Base-by-base conservation (phyloP, 2,797 vertebrate species). In the Nyctibius grandis region DNA sequence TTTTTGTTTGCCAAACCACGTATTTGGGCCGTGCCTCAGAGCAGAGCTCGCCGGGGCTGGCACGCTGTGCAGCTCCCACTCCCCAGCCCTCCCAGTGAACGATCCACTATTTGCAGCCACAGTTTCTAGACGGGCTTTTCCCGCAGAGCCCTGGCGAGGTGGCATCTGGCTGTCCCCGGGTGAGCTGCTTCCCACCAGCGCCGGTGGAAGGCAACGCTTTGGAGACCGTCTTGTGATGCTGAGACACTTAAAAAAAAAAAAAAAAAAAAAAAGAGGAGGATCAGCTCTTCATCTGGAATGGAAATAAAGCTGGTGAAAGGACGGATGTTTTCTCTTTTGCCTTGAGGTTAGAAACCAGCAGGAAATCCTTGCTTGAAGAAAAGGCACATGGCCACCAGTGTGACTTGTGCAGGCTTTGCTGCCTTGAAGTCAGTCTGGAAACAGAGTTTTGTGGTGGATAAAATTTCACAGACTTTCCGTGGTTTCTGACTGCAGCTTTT, bases 281-380 rank as follows among this genome's bases (percentile, higher is more conserved):
- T 91, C 77, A 69, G 44, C 54, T 92, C 87, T 95, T 93, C 89
- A 95, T 91, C 89, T 96, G 78, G 40, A 65, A 91, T 88, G 51
- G 79, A 95, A 97, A 94, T 81, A 86, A 95, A 97, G 95, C 75
- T 96, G 96, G 76, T 97, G 93, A 95, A 95, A 96, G 93, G 95
- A 89, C 5, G 73, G 65, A 64, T 96, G 93, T 95, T 95, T 95
- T 94, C 95, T 90, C 89, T 94, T 95, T 60, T 91, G 89, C 94
- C 80, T 93, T 96, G 96, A 96, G 96, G 95, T 97, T 96, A 95
- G 83, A 79, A 91, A 93, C 91, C 95, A 97, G 96, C 93, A 94
- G 96, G 96, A 85, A 79, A 38, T 42, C 56, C 93, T 96, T 95
- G 95, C 88, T 94, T 93, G 88, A 91, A 96, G 95, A 93, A 88